A percentile compares a stretch with the other conserved stretches of the same genome.
phyloP scores from a whole-genome alignment of 2,888 invertebrate species.

The Tetranychus truncatus region DNA sequence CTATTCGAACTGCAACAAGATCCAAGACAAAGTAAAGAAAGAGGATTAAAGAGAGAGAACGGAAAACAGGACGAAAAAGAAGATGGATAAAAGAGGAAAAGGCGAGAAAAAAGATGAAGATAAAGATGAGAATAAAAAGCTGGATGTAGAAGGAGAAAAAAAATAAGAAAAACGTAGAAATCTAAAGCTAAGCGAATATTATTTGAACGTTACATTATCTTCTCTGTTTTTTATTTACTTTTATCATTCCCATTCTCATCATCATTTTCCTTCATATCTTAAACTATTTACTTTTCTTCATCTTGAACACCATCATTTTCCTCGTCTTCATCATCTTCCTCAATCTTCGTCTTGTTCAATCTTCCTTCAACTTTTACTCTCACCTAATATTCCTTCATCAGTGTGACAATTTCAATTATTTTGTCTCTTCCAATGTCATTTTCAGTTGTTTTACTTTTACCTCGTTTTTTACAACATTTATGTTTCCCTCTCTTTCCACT shows the following conservation, averaged over 20 bases:
- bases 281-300: background rate
- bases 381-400: background rate
- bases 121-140: background rate
- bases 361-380: background rate
- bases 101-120: background rate
- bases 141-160: background rate
- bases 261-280: background rate
- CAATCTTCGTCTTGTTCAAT: background rate
- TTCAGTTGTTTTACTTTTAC: background rate
- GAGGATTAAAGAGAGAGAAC: background rate
- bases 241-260: too few species aligned
- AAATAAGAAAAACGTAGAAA: too few species aligned
- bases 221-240: too few species aligned
- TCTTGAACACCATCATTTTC: background rate
- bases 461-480: background rate
- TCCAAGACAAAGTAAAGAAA: background rate
- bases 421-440: background rate
- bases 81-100: background rate
- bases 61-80: background rate
- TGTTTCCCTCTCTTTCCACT: background rate
- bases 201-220: too few species aligned
- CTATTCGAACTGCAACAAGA: too few species aligned
- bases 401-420: slow-evolving; percentile 1
- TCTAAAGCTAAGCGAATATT: too few species aligned
- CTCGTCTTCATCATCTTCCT: background rate